Evolutionary conservation across 2,797 vertebrate species (phyloP).

Genomic region (Macrochelys suwanniensis): DNA sequence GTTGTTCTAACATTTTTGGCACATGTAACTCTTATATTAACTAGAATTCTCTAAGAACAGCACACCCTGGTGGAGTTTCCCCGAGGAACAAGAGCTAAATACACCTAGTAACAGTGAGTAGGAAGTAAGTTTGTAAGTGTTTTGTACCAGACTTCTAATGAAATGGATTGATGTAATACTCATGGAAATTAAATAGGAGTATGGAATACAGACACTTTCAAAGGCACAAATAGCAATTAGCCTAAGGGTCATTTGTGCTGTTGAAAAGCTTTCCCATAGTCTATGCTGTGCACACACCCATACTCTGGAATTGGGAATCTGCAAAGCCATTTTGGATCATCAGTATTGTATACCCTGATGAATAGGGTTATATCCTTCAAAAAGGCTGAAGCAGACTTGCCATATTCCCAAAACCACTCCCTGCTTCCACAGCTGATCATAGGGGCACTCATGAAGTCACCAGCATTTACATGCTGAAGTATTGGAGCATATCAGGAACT

Average conservation of each 20-base stretch:
- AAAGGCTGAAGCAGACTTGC: accelerated
- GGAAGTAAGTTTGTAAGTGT: background rate
- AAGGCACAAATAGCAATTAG: background rate
- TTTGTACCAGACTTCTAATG: background rate
- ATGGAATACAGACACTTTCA: background rate
- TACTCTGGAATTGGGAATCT: background rate
- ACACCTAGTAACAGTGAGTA: background rate
- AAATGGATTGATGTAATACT: background rate
- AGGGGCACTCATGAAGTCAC: background rate
- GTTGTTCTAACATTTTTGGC: slow-evolving; percentile 39
- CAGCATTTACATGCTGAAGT: accelerated
- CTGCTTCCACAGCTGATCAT: background rate
- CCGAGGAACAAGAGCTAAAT: background rate
- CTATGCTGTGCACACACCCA: accelerated
- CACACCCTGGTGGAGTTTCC: background rate
- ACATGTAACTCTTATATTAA: background rate
- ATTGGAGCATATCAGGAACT: background rate
- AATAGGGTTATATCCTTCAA: background rate
- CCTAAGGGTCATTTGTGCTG: background rate
- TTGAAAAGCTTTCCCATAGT: background rate
- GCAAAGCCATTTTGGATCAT: background rate
- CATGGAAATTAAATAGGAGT: background rate
- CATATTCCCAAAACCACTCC: background rate
- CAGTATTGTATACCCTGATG: background rate
- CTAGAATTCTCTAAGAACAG: background rate